Evolutionary conservation across 1,140 invertebrate species (phyloP), one percentile per base, ranked within the genome.

Genomic region (Alviniconcha marisindica): DNA sequence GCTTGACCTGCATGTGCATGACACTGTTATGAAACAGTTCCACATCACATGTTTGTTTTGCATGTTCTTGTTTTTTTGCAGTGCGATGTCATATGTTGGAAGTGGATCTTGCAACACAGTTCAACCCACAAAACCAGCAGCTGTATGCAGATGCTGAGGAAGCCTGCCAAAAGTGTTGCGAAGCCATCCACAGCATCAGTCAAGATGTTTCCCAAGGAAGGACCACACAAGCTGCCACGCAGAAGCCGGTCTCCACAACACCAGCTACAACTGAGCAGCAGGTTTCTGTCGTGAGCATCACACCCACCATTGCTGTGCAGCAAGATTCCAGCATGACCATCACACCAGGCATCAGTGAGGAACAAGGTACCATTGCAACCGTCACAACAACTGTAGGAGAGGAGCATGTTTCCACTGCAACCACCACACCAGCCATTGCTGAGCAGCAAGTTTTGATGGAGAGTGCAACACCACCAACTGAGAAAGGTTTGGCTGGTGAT

Each of bases 41-140:
- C n/a, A n/a, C n/a, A n/a, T n/a, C n/a, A n/a, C n/a, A n/a, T n/a
- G n/a, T n/a, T n/a, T n/a, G n/a, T n/a, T n/a, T n/a, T n/a, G n/a
- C n/a, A n/a, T n/a, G n/a, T n/a, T n/a, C n/a, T n/a, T n/a, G n/a
- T n/a, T n/a, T n/a, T n/a, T 83, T 85, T 86, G 40, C 83, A 91
- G 90, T 89, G n/a, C 83, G 84, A 28, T 86, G 85, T 76, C 87
- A 89, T 76, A 87, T 89, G 54, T 71, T 91, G 44, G 86, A 89
- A 63, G 90, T 91, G 33, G 90, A 90, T 44, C 76, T 91, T 10
- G 87, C 88, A 15, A 88, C 87, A n/a, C 90, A 89, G 81, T 91
- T 90, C 82, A 91, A 83, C 74, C 90, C 90, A 4, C 80, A 90
- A 36, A 83, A 86, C 79, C 77, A 87, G 36, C 77, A 87, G 10